A percentile compares a stretch with the other conserved stretches of the same genome.
phyloP scores from a whole-genome alignment of 1,140 invertebrate species.

The Nixonia krombeini region DNA sequence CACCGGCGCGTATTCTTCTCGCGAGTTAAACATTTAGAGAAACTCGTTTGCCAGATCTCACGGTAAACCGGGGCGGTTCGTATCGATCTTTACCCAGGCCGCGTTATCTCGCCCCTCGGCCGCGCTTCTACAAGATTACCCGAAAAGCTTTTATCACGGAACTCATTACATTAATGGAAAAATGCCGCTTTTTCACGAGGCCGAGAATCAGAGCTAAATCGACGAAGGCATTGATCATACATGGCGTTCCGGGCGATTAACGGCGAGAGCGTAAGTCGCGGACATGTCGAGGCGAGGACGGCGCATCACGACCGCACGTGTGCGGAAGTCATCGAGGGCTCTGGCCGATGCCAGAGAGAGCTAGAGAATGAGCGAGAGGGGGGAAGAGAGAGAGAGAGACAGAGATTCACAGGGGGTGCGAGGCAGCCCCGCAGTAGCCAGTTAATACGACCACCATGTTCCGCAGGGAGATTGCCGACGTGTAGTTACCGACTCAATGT shows the following conservation, averaged over 20 bases:
- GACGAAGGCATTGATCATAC: constrained; percentile 34
- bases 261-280: constrained; percentile 33
- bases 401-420: constrained; percentile 16
- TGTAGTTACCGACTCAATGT: constrained; percentile 58
- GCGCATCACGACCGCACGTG: constrained; percentile 32
- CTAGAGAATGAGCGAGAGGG: neutral
- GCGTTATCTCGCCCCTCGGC: too few relatives aligned
- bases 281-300: constrained; percentile 1
- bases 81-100: too few relatives aligned
- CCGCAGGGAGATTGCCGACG: constrained; percentile 43
- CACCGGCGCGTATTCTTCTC: too few relatives aligned
- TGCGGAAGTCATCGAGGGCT: constrained; percentile 46
- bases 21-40: too few relatives aligned
- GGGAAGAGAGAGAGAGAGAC: neutral
- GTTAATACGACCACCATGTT: constrained; percentile 57
- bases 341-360: constrained; percentile 16
- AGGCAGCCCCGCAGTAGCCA: constrained; percentile 43
- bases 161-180: too few relatives aligned
- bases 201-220: constrained; percentile 27
- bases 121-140: too few relatives aligned
- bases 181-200: too few relatives aligned
- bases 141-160: too few relatives aligned
- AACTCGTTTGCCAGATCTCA: too few relatives aligned
- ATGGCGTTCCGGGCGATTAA: constrained; percentile 49
- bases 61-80: too few relatives aligned